A percentile compares a stretch with the other conserved stretches of the same genome.
phyloP scores from a whole-genome alignment of 1,140 invertebrate genomes.

The Pissodes strobi region DNA sequence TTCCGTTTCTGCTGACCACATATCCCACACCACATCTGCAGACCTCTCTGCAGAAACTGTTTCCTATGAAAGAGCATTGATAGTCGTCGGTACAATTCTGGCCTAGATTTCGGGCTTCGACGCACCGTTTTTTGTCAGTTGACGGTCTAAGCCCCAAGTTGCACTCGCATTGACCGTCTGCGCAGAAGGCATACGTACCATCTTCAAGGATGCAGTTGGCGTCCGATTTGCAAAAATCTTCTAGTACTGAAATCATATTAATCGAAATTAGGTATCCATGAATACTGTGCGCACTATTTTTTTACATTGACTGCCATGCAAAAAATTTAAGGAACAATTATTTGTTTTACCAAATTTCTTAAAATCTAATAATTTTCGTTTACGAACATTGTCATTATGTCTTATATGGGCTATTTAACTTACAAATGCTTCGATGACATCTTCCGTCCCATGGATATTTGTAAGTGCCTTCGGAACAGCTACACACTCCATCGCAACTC shows the following conservation, averaged over 20 bases:
- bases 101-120: slow-evolving; percentile 27
- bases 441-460: slow-evolving; percentile 10
- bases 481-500: slow-evolving; percentile 14
- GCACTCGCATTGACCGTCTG: slow-evolving; percentile 34
- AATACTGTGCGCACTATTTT: too few species aligned
- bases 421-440: slow-evolving; percentile 9
- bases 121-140: slow-evolving; percentile 26
- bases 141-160: slow-evolving; percentile 29
- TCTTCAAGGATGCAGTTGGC: slow-evolving; percentile 35
- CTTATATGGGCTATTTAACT: background rate
- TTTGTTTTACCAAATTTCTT: too few species aligned
- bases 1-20: slow-evolving; percentile 33
- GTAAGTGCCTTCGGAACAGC: background rate
- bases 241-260: slow-evolving; percentile 27
- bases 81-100: slow-evolving; percentile 31
- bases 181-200: slow-evolving; percentile 33
- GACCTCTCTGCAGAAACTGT: slow-evolving; percentile 30
- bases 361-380: too few species aligned
- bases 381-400: too few species aligned
- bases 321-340: too few species aligned
- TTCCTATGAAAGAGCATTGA: slow-evolving; percentile 31
- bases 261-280: too few species aligned
- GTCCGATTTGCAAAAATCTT: slow-evolving; percentile 31
- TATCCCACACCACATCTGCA: slow-evolving; percentile 35
- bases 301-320: too few species aligned